A percentile compares a stretch with the other conserved stretches of the same genome.
Evolutionary conservation across 2,888 invertebrate species (phyloP).

Genomic region (Poecilobothrus nobilitatus): DNA sequence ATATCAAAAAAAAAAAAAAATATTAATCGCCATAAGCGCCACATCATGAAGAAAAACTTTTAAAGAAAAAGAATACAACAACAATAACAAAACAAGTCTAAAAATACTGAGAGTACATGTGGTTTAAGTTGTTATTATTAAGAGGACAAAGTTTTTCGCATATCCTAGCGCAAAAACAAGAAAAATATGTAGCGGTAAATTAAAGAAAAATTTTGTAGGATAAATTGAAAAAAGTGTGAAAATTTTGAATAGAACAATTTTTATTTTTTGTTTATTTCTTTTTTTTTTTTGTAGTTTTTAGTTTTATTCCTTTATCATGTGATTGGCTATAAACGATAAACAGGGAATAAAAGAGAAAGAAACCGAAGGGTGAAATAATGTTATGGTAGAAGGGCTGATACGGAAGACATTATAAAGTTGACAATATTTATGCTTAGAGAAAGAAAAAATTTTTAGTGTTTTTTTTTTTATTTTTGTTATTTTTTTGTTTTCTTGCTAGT

Average conservation of each 20-base stretch:
- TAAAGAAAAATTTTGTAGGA: too few relatives aligned
- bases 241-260: not conserved
- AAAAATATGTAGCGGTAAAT: too few relatives aligned
- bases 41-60: not conserved
- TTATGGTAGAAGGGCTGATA: not conserved
- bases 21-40: not conserved
- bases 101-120: not conserved
- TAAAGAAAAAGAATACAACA: not conserved
- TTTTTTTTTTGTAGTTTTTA: too few relatives aligned
- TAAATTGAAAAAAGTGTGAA: not conserved
- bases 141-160: not conserved
- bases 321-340: too few relatives aligned
- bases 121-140: not conserved
- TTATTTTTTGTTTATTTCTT: too few relatives aligned
- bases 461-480: too few relatives aligned
- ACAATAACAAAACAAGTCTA: not conserved
- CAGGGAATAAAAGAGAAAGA: too few relatives aligned
- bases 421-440: not conserved
- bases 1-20: not conserved
- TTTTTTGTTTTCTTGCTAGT: too few relatives aligned
- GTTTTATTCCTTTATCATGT: not conserved
- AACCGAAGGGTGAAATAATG: too few relatives aligned
- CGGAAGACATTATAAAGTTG: not conserved
- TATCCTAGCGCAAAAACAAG: not conserved
- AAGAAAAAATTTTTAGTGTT: not conserved